Conservation (phyloP, 2,888 invertebrate species). For the Parapristionchus giblindavisi region DNA sequence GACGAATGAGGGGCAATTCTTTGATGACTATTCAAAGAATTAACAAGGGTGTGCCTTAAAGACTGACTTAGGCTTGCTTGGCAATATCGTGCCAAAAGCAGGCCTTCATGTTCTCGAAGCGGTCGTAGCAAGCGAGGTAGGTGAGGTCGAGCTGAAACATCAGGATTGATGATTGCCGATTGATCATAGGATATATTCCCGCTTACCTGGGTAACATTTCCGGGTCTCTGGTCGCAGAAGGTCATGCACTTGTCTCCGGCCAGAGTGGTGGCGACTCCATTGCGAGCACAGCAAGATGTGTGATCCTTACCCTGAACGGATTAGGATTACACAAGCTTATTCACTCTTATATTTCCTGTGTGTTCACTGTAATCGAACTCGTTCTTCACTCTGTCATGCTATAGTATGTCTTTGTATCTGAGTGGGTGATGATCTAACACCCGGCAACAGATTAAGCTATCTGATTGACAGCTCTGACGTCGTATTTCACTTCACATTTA, state of each 20-base stretch:
- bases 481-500: too few species aligned
- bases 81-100: conserved; percentile 58
- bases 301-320: conserved; percentile 53
- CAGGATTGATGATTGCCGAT: neutral
- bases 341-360: too few species aligned
- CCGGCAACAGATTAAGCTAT: too few species aligned
- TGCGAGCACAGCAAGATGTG: conserved; percentile 54
- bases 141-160: conserved; percentile 51
- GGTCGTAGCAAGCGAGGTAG: conserved; percentile 58
- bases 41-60: too few species aligned
- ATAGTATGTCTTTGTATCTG: neutral
- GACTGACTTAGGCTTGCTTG: conserved; percentile 8
- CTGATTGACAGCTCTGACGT: too few species aligned
- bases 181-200: neutral
- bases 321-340: too few species aligned
- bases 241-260: conserved; percentile 58
- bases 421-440: neutral
- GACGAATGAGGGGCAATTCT: too few species aligned
- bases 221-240: conserved; percentile 62
- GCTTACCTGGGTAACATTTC: conserved; percentile 57
- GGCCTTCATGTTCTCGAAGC: conserved; percentile 61
- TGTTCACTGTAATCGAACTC: neutral
- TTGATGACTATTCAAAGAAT: too few species aligned
- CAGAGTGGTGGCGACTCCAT: conserved; percentile 59
- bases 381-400: neutral